Base-by-base conservation (phyloP, 2,797 vertebrate genomes). In the Psittacula echo region DNA sequence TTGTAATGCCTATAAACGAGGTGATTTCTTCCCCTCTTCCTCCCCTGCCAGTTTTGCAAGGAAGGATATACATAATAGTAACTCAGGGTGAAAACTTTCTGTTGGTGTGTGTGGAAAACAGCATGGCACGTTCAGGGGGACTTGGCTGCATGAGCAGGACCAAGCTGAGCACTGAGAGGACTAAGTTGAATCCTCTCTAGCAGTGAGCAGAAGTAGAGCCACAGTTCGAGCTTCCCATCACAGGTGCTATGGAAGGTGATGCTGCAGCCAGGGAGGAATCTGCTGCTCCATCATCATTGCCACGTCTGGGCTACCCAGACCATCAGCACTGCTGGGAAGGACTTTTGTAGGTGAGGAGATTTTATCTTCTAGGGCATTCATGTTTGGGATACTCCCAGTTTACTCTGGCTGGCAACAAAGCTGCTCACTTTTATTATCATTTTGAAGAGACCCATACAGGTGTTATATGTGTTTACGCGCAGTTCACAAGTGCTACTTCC, bases 91-190 rank as follows among this genome's bases (percentile, higher is more conserved):
- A 68, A 39, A 29, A 54, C 26, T 62, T 64, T n/a, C 68, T 72
- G 56, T 7, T 8, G 6, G 23, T 34, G 32, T 39, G 10, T 0
- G 0, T 5, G 19, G 54, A 66, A 61, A 45, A 37, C 11, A 45
- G 27, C 0, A 0, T 1, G 2, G 48, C 37, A 6, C 1, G 0
- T 62, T 37, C 16, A 10, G 37, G 51, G n/a, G 18, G 18, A 22
- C 48, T 53, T 32, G 30, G 44, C 9, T 56, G 10, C 29, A 0
- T 24, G 10, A 26, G 47, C 6, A 37, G 61, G 32, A 51, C 24
- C 12, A 22, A 75, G n/a, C 21, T 15, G 44, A 61, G 41, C 1
- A 0, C 18, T n/a, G n/a, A 2, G 5, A 73, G 60, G 64, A 58
- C 15, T 4, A 13, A 39, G 24, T 11, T 29, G 34, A 32, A 29